Evolutionary conservation across 2,888 invertebrate genomes (phyloP).

Genomic region (Thecocarcelia acutangulata): DNA sequence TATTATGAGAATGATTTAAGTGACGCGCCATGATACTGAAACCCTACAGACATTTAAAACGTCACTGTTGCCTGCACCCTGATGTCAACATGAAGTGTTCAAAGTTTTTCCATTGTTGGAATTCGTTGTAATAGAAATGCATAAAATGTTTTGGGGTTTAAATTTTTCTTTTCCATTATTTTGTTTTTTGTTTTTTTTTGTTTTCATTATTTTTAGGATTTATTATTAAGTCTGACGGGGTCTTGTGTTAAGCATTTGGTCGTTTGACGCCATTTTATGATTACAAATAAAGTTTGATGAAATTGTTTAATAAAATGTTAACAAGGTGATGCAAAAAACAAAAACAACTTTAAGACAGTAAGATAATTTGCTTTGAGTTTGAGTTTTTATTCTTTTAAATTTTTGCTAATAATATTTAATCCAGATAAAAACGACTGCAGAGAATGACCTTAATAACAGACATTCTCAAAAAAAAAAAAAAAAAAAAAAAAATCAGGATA

Average conservation of each 20-base stretch:
- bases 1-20: slow-evolving; percentile 22
- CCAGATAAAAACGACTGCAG: no score
- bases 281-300: not conserved
- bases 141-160: not conserved
- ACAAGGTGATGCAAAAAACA: not conserved
- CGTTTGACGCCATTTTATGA: slow-evolving; percentile 32
- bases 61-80: slow-evolving; percentile 24
- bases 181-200: not conserved
- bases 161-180: not conserved
- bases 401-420: no score
- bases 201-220: slow-evolving; percentile 18
- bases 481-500: no score
- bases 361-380: no score
- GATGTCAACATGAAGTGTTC: not conserved
- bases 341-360: not conserved
- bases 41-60: slow-evolving; percentile 24
- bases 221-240: slow-evolving; percentile 20
- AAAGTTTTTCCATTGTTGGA: not conserved
- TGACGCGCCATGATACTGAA: slow-evolving; percentile 30
- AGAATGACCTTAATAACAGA: no score
- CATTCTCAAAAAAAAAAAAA: no score
- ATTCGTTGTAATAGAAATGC: slow-evolving; percentile 10
- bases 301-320: not conserved
- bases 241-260: not conserved
- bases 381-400: no score